phyloP scores from a whole-genome alignment of 2,888 invertebrate genomes.

The Arrhopalites spinosus region DNA sequence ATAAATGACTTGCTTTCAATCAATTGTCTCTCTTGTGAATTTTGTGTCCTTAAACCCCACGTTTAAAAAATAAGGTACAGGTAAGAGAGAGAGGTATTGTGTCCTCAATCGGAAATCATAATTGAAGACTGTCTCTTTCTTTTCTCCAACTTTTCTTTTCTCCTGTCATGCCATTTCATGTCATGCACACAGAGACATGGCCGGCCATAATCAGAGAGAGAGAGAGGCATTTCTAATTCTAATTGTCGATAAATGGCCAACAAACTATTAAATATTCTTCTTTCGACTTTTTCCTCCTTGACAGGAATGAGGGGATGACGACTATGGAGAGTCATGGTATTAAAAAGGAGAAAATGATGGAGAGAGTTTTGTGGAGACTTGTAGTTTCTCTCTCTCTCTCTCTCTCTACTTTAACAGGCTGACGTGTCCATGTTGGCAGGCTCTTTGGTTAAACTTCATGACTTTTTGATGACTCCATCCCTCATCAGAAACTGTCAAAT shows the following conservation, averaged over 20 bases:
- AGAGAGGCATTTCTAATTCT: neutral
- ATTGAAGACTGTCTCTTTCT: too few relatives aligned
- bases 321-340: neutral
- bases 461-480: slow-evolving; percentile 39
- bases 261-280: slow-evolving; percentile 11
- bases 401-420: too few relatives aligned
- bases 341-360: neutral
- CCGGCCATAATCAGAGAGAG: neutral
- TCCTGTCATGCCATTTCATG: neutral
- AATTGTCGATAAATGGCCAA: slow-evolving; percentile 20
- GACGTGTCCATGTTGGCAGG: slow-evolving; percentile 22
- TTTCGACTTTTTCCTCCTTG: too few relatives aligned
- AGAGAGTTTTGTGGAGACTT: neutral
- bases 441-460: slow-evolving; percentile 31
- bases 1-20: too few relatives aligned
- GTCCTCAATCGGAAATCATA: too few relatives aligned
- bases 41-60: too few relatives aligned
- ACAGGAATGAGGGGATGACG: too few relatives aligned
- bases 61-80: too few relatives aligned
- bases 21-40: too few relatives aligned
- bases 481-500: slow-evolving; percentile 33
- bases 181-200: neutral
- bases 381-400: too few relatives aligned
- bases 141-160: too few relatives aligned
- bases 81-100: too few relatives aligned